Evolutionary conservation across 2,888 invertebrate genomes (phyloP).

Genomic region (Calameuta filiformis): DNA sequence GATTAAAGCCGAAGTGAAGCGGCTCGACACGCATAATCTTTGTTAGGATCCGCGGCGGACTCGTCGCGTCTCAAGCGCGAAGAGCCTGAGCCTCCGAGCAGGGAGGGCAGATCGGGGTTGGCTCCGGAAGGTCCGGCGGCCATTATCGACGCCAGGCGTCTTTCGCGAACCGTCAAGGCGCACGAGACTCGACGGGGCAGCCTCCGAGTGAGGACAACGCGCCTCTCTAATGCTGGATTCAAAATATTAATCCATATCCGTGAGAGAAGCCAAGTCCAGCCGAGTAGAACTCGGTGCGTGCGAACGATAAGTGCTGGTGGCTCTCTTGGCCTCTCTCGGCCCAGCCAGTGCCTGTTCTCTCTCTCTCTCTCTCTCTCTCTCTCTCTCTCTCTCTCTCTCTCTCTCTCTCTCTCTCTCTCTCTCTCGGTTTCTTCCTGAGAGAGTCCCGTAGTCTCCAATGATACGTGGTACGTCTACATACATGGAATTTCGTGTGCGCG

Average conservation of each 20-base stretch:
- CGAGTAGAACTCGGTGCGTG: not conserved
- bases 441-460: not conserved
- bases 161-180: slow-evolving; percentile 22
- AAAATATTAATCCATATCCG: slow-evolving; percentile 33
- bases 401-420: no score
- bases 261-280: not conserved
- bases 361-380: not conserved
- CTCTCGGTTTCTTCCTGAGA: not conserved
- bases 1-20: not conserved
- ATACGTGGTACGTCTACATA: not conserved
- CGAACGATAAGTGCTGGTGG: slow-evolving; percentile 5
- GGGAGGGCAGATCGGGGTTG: not conserved
- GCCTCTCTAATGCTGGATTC: slow-evolving; percentile 21
- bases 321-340: not conserved
- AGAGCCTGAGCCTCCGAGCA: not conserved
- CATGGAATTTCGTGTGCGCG: not conserved
- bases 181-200: slow-evolving; percentile 28
- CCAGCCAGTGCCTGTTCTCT: slow-evolving; percentile 1
- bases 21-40: not conserved
- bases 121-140: not conserved
- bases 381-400: not conserved
- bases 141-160: slow-evolving; percentile 1
- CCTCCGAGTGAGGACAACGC: slow-evolving; percentile 10
- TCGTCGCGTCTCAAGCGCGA: not conserved
- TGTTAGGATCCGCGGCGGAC: not conserved